Percentiles rank a stretch among this genome's conserved stretches.
These are phyloP conservation scores for Dunckerocampus dactyliophorus DNA, from an alignment of 2,113 vertebrate genomes.

Conservation along the genomic window DNA sequence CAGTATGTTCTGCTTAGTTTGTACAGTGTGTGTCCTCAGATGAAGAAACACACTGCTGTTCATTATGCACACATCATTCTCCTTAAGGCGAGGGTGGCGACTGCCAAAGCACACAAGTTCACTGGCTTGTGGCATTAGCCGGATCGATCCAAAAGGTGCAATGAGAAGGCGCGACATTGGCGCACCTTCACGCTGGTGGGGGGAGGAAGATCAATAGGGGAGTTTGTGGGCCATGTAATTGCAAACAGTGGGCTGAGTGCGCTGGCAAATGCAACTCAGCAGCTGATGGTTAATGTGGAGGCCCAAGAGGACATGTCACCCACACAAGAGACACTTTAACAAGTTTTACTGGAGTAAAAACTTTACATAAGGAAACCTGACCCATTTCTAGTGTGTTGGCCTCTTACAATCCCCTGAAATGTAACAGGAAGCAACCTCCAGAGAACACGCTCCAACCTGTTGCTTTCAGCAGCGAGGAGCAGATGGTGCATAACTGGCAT, in stretches of 20 bases:
- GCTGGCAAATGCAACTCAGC: slow-evolving; percentile 47
- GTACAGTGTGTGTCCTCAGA: too few relatives aligned
- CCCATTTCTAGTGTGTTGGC: neutral
- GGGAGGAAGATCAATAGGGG: slow-evolving; percentile 51
- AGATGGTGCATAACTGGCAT: slow-evolving; percentile 6
- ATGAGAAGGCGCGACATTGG: slow-evolving; percentile 26
- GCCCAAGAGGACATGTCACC: slow-evolving; percentile 49
- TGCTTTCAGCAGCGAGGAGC: slow-evolving; percentile 7
- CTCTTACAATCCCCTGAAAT: neutral
- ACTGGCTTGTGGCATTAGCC: slow-evolving; percentile 45
- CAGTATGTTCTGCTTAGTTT: too few relatives aligned
- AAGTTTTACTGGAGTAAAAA: neutral
- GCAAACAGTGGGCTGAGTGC: slow-evolving; percentile 41
- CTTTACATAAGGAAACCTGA: too few relatives aligned
- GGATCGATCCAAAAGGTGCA: slow-evolving; percentile 17
- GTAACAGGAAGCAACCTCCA: neutral
- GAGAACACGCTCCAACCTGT: slow-evolving; percentile 11
- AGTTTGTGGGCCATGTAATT: slow-evolving; percentile 61
- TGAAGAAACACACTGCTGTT: too few relatives aligned
- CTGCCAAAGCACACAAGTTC: neutral
- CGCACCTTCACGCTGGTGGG: slow-evolving; percentile 23
- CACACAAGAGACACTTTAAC: neutral
- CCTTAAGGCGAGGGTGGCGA: neutral
- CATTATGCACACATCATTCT: neutral
- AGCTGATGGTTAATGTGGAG: slow-evolving; percentile 58